phyloP scores from a whole-genome alignment of 1,140 invertebrate species.

The Eciton burchellii region DNA sequence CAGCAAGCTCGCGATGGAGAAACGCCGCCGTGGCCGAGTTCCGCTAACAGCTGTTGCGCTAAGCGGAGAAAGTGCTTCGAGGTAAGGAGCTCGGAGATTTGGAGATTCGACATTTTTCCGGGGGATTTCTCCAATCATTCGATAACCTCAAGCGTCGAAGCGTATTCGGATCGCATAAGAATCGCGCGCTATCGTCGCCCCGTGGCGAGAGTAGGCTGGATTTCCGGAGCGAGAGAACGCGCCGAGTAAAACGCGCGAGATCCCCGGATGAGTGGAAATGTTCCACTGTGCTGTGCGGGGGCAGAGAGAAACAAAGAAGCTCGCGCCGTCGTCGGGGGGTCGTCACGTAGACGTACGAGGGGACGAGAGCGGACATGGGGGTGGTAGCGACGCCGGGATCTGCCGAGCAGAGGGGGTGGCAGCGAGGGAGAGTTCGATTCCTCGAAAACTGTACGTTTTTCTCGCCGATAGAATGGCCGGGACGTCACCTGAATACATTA shows the following conservation, averaged over 20 bases:
- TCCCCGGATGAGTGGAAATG: conserved; percentile 54
- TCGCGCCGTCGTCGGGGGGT: conserved; percentile 65
- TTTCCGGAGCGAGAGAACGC: conserved; percentile 9
- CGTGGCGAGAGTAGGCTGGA: conserved; percentile 6
- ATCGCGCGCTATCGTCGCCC: conserved; percentile 64
- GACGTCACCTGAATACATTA: conserved; percentile 86
- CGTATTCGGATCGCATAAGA: conserved; percentile 23
- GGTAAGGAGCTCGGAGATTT: conserved; percentile 8
- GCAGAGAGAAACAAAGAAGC: conserved; percentile 78
- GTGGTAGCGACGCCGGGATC: conserved; percentile 80
- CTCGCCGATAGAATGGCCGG: conserved; percentile 86
- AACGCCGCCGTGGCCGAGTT: not conserved
- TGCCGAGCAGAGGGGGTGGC: conserved; percentile 34
- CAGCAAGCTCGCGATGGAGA: not conserved
- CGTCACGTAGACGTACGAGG: conserved; percentile 57
- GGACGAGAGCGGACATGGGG: conserved; percentile 64
- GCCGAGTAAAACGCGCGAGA: conserved; percentile 33
- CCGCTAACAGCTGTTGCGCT: not conserved
- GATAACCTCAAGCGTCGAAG: not conserved
- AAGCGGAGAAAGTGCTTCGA: not conserved
- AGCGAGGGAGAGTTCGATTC: conserved; percentile 82
- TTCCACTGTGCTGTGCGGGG: conserved; percentile 71
- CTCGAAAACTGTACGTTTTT: conserved; percentile 86
- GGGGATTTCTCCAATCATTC: not conserved
- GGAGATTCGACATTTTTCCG: not conserved